Base-by-base conservation (phyloP, 2,113 vertebrate genomes). In the Salminus brasiliensis region DNA sequence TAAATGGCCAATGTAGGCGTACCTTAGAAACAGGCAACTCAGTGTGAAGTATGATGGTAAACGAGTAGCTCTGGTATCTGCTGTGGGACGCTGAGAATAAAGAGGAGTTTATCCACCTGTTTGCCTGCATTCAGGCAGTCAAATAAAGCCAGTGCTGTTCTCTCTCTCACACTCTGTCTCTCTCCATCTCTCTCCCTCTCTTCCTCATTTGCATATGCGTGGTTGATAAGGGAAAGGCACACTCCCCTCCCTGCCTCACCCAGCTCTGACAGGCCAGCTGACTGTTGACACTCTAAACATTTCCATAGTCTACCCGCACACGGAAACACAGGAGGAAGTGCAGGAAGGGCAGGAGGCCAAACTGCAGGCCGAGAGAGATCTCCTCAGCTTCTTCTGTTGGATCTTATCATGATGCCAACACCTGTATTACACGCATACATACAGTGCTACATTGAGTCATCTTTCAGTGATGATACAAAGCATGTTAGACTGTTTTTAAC, bases 271-370 rank as follows among this genome's bases (percentile, higher is more conserved):
- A 76, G 75, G 55, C 74, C 83, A 80, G 45, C 75, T 79, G 87
- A 86, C 85, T 92, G 89, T 92, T 91, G 90, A 91, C 89, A 92
- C 88, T 93, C 85, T 84, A 92, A 91, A 93, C 87, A 93, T 93
- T 93, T 92, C 90, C 91, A 92, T 90, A 92, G 87, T 55, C 76
- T 7, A 82, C 67, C 32, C 77, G 70, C 71, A 90, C 80, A 81
- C 88, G 90, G 66, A 81, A 84, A 76, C 32, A 21, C 52, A 74
- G 45, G 13, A 52, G 60, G 89, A 92, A 91, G 88, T 53, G 73
- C 62, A 59, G 55, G 70, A 57, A 57, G 32, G 62, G 43, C 27
- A 21, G n/a, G 65, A 13, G 55, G 32, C 67, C n/a, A n/a, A n/a
- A n/a, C n/a, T n/a, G n/a, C n/a, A n/a, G n/a, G n/a, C n/a, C n/a